Evolutionary conservation across 2,797 vertebrate genomes (phyloP).

Genomic region (Sebastes matsubarae): DNA sequence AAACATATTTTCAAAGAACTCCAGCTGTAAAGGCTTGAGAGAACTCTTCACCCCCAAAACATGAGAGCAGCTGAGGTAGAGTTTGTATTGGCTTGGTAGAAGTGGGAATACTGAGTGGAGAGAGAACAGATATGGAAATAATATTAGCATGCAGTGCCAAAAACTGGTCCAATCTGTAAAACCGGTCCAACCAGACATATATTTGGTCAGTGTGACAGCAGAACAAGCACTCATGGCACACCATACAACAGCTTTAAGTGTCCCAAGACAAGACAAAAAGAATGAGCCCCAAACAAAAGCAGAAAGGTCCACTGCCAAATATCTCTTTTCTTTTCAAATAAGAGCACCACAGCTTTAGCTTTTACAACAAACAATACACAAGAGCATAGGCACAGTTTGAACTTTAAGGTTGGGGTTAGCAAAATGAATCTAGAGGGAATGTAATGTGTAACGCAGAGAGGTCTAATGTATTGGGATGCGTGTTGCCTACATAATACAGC

Average conservation of each 20-base stretch:
- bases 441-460: too few species aligned
- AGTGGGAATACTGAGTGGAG: not conserved
- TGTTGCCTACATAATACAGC: too few species aligned
- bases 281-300: not conserved
- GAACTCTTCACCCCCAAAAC: not conserved
- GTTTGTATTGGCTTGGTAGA: not conserved
- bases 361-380: not conserved
- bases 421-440: too few species aligned
- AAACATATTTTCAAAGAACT: constrained; percentile 4
- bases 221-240: not conserved
- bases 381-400: not conserved
- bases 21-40: not conserved
- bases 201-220: not conserved
- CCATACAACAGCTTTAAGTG: not conserved
- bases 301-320: not conserved
- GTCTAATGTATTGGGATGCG: too few species aligned
- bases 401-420: too few species aligned
- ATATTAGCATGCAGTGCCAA: not conserved
- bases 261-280: not conserved
- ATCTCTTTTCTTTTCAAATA: not conserved
- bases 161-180: not conserved
- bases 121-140: not conserved
- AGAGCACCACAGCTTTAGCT: not conserved
- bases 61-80: not conserved
- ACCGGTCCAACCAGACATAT: not conserved